These are phyloP conservation scores for Elachura formosa DNA, from an alignment of 2,113 vertebrate species.

Conservation along the genomic window DNA sequence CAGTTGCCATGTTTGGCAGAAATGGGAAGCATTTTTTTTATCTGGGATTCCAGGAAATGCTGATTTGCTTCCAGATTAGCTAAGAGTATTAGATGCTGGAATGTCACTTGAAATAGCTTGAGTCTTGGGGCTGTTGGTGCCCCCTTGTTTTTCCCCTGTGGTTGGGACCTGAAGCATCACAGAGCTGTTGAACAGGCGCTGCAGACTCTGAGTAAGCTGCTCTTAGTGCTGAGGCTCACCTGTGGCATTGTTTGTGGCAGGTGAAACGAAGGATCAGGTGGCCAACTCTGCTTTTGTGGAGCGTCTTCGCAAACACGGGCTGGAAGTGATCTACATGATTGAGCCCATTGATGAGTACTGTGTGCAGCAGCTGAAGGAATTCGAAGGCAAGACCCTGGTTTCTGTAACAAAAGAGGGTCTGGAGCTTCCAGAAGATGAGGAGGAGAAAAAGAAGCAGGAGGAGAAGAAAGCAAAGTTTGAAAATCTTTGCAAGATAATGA, in stretches of 20 bases:
- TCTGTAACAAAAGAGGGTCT: constrained; percentile 84
- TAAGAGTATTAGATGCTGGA: fast-evolving
- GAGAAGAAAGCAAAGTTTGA: constrained; percentile 82
- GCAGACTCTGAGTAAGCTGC: fast-evolving
- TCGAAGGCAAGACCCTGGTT: constrained; percentile 82
- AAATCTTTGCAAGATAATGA: constrained; percentile 85
- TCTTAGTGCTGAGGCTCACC: fast-evolving
- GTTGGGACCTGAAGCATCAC: fast-evolving
- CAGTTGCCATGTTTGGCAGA: not conserved
- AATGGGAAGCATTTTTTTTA: fast-evolving
- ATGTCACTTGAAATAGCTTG: not conserved
- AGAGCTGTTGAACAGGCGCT: fast-evolving
- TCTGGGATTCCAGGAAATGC: fast-evolving
- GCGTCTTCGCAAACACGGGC: constrained; percentile 77
- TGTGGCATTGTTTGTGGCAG: not conserved
- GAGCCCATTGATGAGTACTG: constrained; percentile 85
- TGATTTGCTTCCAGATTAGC: fast-evolving
- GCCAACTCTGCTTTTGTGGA: constrained; percentile 84
- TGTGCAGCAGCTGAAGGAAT: constrained; percentile 83
- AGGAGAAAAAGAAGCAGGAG: constrained; percentile 83
- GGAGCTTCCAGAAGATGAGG: constrained; percentile 84
- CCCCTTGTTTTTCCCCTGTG: fast-evolving
- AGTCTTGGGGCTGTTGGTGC: fast-evolving
- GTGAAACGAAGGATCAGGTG: constrained; percentile 84
- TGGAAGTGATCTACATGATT: constrained; percentile 85